A percentile compares a stretch with the other conserved stretches of the same genome.
phyloP scores from a whole-genome alignment of 2,113 vertebrate species.

The Melospiza melodia region DNA sequence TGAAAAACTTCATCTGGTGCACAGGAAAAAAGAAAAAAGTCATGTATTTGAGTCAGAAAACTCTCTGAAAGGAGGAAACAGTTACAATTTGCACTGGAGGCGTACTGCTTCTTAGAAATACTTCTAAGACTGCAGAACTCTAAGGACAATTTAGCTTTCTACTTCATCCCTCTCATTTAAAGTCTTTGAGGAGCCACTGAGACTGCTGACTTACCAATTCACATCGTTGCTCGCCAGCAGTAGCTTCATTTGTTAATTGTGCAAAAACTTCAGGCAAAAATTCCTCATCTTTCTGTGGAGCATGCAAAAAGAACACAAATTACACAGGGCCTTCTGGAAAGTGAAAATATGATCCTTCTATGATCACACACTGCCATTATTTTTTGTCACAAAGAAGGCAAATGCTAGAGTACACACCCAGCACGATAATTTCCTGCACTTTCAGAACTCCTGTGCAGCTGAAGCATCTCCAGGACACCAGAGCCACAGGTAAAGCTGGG shows the following conservation, averaged over 20 bases:
- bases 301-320: conserved; percentile 22
- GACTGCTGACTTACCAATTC: conserved; percentile 83
- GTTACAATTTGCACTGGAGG: neutral
- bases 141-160: neutral
- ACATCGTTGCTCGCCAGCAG: conserved; percentile 87
- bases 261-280: conserved; percentile 96
- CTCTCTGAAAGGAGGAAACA: neutral
- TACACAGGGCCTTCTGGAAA: neutral
- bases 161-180: neutral
- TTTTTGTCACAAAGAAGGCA: neutral
- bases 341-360: neutral
- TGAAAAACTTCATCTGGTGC: conserved; percentile 92
- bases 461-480: neutral
- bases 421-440: neutral
- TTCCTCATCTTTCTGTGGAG: conserved; percentile 90
- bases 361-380: neutral
- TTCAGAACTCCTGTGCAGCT: neutral
- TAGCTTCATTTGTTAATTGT: conserved; percentile 91
- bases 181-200: neutral
- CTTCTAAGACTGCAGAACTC: neutral
- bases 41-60: neutral
- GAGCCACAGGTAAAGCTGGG: neutral
- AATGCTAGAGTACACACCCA: neutral
- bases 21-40: neutral
- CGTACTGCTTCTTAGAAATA: neutral